phyloP scores from a whole-genome alignment of 1,140 invertebrate species.

The Camponotus pennsylvanicus region DNA sequence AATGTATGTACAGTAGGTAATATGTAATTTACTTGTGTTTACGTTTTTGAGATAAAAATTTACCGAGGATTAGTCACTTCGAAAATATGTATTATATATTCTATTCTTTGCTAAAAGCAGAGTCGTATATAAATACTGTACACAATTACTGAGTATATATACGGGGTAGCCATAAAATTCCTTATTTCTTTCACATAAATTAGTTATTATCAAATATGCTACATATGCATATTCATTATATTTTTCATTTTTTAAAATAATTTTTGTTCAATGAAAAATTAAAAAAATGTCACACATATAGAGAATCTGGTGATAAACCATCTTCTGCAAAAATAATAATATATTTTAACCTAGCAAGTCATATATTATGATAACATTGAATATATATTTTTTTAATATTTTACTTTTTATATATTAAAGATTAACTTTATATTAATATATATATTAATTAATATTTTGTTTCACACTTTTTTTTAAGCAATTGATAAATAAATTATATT shows the following conservation, averaged over 20 bases:
- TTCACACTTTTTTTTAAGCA: not conserved
- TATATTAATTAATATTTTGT: not conserved
- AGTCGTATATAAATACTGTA: slow-evolving; percentile 51
- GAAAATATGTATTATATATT: not conserved
- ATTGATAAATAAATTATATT: slow-evolving; percentile 24
- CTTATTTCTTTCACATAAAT: not conserved
- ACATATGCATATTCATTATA: not conserved
- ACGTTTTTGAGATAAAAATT: slow-evolving; percentile 8
- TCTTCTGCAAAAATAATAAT: not conserved
- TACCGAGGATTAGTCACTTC: not conserved
- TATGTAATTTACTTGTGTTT: slow-evolving; percentile 28
- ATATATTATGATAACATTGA: not conserved
- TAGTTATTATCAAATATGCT: slow-evolving; percentile 1
- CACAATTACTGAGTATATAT: not conserved
- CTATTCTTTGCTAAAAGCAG: slow-evolving; percentile 23
- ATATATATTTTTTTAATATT: slow-evolving; percentile 8
- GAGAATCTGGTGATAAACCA: not conserved
- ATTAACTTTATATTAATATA: slow-evolving; percentile 1
- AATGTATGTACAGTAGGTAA: slow-evolving; percentile 63
- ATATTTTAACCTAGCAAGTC: not conserved
- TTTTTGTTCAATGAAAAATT: slow-evolving; percentile 18
- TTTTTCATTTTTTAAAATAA: no score
- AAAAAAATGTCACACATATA: not conserved
- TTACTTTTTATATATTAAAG: slow-evolving; percentile 18
- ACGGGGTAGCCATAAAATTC: slow-evolving; percentile 36